Percentiles rank a stretch among this genome's conserved stretches.
Evolutionary conservation across 2,797 vertebrate genomes (phyloP).

Genomic region (Lacerta agilis): DNA sequence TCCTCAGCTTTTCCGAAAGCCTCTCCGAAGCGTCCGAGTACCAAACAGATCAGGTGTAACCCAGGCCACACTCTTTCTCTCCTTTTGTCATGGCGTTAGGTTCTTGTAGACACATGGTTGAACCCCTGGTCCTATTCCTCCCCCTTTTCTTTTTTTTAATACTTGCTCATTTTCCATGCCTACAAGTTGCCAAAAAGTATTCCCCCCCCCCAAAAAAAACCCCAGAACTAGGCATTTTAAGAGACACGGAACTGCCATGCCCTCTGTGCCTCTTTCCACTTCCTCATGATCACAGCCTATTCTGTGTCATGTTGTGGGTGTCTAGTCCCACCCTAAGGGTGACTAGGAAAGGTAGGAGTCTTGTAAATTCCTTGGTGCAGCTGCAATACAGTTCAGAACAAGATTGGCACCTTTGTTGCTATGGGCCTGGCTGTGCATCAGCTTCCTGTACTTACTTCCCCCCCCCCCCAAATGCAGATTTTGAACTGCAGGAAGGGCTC

Average conservation of each 20-base stretch:
- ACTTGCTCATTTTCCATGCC: constrained; percentile 45
- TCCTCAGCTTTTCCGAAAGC: constrained; percentile 83
- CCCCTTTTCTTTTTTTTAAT: constrained; percentile 26
- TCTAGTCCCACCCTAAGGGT: neutral
- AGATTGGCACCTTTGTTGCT: neutral
- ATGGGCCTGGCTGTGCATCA: neutral
- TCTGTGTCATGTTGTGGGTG: too few species aligned
- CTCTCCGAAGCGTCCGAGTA: constrained; percentile 81
- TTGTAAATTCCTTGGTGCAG: neutral
- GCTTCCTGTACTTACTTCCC: neutral
- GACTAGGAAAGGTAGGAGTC: neutral
- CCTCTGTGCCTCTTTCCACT: neutral
- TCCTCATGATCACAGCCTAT: neutral
- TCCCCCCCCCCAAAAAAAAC: too few species aligned
- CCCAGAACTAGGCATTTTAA: neutral
- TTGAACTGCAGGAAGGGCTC: neutral
- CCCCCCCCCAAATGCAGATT: neutral
- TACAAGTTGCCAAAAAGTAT: constrained; percentile 49
- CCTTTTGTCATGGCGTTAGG: constrained; percentile 27
- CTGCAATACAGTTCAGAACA: neutral
- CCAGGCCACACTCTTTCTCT: neutral
- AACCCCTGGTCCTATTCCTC: constrained; percentile 58
- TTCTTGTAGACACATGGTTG: constrained; percentile 50
- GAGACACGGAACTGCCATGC: neutral
- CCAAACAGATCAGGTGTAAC: constrained; percentile 82